Evolutionary conservation across 1,140 invertebrate species (phyloP).

Genomic region (Cotesia chilonis): DNA sequence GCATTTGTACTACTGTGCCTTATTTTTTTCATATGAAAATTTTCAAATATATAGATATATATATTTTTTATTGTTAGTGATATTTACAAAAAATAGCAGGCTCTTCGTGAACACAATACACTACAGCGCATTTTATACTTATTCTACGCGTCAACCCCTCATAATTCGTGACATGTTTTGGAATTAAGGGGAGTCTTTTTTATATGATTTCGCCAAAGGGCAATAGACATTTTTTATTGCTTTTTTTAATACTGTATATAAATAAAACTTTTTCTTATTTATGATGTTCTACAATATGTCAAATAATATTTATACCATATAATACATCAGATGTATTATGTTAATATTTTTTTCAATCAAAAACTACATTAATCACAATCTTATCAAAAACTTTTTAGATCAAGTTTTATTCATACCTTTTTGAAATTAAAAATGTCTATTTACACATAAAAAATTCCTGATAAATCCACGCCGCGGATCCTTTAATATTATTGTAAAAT

Average conservation of each 20-base stretch:
- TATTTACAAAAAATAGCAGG: neutral
- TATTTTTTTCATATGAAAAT: neutral
- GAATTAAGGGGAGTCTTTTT: conserved; percentile 4
- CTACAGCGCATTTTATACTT: conserved; percentile 22
- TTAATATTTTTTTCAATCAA: too few relatives aligned
- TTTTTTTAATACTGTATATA: neutral
- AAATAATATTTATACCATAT: too few relatives aligned
- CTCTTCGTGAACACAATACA: conserved; percentile 8
- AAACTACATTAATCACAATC: too few relatives aligned
- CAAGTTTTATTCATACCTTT: too few relatives aligned
- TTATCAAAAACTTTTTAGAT: too few relatives aligned
- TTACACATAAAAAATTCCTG: too few relatives aligned
- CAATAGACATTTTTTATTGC: neutral
- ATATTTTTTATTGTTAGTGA: neutral
- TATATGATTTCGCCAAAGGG: conserved; percentile 6
- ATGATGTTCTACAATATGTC: neutral
- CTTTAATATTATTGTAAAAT: too few relatives aligned
- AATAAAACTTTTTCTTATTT: conserved; percentile 8
- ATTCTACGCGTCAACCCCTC: conserved; percentile 28
- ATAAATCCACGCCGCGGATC: too few relatives aligned
- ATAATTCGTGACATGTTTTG: conserved; percentile 31
- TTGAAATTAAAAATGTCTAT: too few relatives aligned
- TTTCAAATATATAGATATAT: neutral
- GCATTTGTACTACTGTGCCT: neutral
- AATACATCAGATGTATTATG: too few relatives aligned